Base-by-base conservation (phyloP, 2,113 vertebrate species). In the Sardina pilchardus region DNA sequence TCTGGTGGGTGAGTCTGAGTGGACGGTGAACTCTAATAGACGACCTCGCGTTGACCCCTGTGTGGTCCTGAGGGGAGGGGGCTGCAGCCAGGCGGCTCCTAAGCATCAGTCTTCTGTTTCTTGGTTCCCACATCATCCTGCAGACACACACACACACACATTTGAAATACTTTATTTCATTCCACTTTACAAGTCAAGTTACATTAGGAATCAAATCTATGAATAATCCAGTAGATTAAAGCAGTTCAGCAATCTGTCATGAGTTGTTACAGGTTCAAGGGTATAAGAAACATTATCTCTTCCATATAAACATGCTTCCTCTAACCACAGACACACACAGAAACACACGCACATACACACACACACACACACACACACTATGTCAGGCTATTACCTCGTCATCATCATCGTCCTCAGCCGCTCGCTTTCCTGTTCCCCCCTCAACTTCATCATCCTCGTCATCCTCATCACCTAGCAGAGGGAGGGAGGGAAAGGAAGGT, bases 81-180 rank as follows among this genome's bases (percentile, higher is more conserved):
- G 88, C 83, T 88, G 86, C 86, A 56, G 83, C 26, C 8, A 90
- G 75, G 84, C 89, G 84, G 56, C 81, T 84, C 91, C 90, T 94
- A 97, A 92, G 96, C 95, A 90, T 97, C 96, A 0, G 95, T 98
- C 95, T 98, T 98, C 95, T 97, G 97, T 94, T 97, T 97, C 96
- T 98, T 98, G 89, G 96, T 94, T 88, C 96, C 96, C 9, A 97
- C 96, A 43, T 97, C 96, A 0, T 98, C 97, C 21, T 98, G 95
- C 91, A 96, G 88, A 67, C n/a, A 45, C 42, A 43, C 83, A 75
- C 59, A 71, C 26, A 71, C 48, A 45, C 45, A 45, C 45, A 45
- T n/a, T n/a, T n/a, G n/a, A n/a, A n/a, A n/a, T n/a, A n/a, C n/a
- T n/a, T n/a, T n/a, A n/a, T n/a, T n/a, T n/a, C n/a, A n/a, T n/a